A percentile compares a stretch with the other conserved stretches of the same genome.
These are phyloP conservation scores for Pyrgus malvae DNA, from an alignment of 2,888 invertebrate genomes.

Conservation along the genomic window DNA sequence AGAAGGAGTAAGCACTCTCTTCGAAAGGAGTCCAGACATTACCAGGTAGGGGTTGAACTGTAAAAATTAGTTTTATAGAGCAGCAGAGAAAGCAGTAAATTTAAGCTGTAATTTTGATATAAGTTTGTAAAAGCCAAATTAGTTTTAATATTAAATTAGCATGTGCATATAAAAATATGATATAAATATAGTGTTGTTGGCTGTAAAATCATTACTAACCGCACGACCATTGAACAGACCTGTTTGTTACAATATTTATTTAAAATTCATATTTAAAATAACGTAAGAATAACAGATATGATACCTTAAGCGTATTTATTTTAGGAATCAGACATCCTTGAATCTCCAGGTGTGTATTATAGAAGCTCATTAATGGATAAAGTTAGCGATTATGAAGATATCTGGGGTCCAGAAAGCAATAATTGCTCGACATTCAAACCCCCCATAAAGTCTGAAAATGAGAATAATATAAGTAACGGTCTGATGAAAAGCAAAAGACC, in stretches of 20 bases:
- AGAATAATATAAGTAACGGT: conserved; percentile 71
- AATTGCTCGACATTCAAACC: conserved; percentile 76
- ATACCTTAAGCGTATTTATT: conserved; percentile 35
- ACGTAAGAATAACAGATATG: not conserved
- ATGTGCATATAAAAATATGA: conserved; percentile 17
- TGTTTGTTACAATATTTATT: not conserved
- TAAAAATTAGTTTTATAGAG: conserved; percentile 2
- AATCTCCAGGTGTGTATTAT: conserved; percentile 91
- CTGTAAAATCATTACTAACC: conserved; percentile 49
- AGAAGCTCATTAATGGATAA: conserved; percentile 94
- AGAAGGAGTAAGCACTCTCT: conserved; percentile 81
- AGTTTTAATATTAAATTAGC: conserved; percentile 11
- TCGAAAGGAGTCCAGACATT: conserved; percentile 86
- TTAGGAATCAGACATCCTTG: conserved; percentile 91
- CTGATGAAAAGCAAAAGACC: conserved; percentile 81
- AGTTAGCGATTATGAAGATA: conserved; percentile 96
- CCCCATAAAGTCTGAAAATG: conserved; percentile 58
- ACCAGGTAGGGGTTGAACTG: conserved; percentile 78
- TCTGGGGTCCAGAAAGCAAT: conserved; percentile 89
- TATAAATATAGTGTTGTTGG: conserved; percentile 31
- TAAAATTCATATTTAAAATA: not conserved
- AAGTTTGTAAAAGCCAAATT: not conserved
- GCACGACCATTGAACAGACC: conserved; percentile 45
- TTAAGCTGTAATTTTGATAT: not conserved
- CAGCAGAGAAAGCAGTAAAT: conserved; percentile 6